Percentiles rank a stretch among this genome's conserved stretches.
Conservation (phyloP, 2,113 vertebrate genomes). For the Esox niger region DNA sequence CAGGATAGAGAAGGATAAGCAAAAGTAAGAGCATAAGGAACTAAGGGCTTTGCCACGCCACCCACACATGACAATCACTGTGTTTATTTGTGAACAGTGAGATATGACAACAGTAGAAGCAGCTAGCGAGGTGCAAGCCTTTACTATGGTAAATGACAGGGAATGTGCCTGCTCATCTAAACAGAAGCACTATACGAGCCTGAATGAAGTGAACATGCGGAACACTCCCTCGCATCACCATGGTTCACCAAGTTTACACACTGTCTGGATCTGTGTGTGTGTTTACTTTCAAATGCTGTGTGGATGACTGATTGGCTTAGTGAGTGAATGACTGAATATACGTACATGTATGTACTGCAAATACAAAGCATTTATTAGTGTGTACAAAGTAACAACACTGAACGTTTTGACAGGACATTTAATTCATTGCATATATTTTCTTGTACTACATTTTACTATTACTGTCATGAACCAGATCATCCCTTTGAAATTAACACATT, state of each 20-base stretch:
- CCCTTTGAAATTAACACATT: too few relatives aligned
- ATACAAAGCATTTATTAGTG: background rate
- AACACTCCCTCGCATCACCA: constrained; percentile 8
- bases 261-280: constrained; percentile 9
- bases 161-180: constrained; percentile 72
- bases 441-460: too few relatives aligned
- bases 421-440: too few relatives aligned
- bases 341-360: background rate
- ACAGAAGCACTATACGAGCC: constrained; percentile 23
- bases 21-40: background rate
- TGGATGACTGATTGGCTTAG: background rate
- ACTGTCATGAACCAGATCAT: too few relatives aligned
- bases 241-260: constrained; percentile 64
- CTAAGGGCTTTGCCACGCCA: background rate
- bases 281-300: constrained; percentile 9
- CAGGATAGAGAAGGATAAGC: background rate
- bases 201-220: constrained; percentile 33
- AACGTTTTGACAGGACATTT: too few relatives aligned
- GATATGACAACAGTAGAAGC: constrained; percentile 59
- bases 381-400: too few relatives aligned
- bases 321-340: constrained; percentile 1
- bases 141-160: constrained; percentile 53
- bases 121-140: constrained; percentile 47
- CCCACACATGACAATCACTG: background rate
- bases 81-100: constrained; percentile 31